phyloP scores from a whole-genome alignment of 2,888 invertebrate genomes.

The Nephrotoma guestfalica region DNA sequence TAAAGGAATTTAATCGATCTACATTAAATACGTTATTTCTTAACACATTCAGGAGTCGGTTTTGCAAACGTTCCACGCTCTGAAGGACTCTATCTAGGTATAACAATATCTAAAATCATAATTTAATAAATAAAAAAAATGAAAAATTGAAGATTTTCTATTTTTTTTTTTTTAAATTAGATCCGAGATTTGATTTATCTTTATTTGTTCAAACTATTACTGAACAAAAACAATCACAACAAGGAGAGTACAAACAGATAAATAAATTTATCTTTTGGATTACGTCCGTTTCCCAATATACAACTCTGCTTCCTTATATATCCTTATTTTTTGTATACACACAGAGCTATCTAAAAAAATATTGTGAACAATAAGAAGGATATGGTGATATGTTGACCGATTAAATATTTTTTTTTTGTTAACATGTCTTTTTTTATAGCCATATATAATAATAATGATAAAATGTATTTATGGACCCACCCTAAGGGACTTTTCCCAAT shows the following conservation, averaged over 20 bases:
- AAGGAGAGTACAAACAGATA: not conserved
- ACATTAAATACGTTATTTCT: not conserved
- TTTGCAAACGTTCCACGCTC: not conserved
- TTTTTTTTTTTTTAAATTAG: not conserved
- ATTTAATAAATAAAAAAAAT: not conserved
- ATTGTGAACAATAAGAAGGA: not conserved
- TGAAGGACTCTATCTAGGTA: not conserved
- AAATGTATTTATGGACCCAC: not conserved
- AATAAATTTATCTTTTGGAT: not conserved
- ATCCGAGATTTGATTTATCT: not conserved
- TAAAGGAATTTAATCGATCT: not conserved
- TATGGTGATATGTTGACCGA: not conserved
- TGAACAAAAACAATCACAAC: not conserved
- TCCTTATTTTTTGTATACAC: not conserved
- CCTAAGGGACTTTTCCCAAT: not conserved
- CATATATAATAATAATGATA: not conserved
- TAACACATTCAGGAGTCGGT: not conserved
- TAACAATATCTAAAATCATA: not conserved
- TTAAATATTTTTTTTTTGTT: not conserved
- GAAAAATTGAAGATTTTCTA: not conserved
- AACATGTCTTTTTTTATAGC: not conserved
- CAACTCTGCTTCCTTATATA: not conserved
- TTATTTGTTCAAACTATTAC: not conserved
- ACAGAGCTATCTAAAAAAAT: not conserved
- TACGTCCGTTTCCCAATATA: not conserved